Evolutionary conservation across 2,888 invertebrate species (phyloP).

Genomic region (Coremacera marginata): DNA sequence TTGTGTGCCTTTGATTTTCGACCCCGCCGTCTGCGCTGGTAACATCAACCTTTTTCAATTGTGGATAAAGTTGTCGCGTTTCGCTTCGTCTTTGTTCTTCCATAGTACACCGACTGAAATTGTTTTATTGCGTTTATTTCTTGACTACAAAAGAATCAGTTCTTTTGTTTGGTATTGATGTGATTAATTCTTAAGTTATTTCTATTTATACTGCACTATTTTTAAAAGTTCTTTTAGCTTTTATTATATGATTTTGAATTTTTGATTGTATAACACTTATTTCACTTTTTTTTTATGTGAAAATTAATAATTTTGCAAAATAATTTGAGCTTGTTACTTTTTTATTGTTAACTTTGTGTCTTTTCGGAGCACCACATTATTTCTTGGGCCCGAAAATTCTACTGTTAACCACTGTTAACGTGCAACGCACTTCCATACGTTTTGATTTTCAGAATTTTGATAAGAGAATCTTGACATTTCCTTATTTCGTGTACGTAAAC

Average conservation of each 20-base stretch:
- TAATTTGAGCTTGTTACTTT: not conserved
- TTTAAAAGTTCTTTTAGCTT: not conserved
- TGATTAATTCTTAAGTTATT: not conserved
- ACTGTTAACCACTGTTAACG: not conserved
- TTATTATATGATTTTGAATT: not conserved
- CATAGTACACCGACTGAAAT: not conserved
- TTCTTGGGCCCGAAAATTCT: not conserved
- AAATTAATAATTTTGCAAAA: constrained; percentile 5
- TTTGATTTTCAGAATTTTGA: not conserved
- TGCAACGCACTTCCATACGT: not conserved
- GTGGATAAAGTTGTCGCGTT: constrained; percentile 47
- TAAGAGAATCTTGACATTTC: not conserved
- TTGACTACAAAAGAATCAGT: not conserved
- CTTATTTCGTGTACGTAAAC: not conserved
- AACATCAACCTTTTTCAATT: not conserved
- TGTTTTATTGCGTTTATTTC: not conserved
- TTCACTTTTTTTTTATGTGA: not conserved
- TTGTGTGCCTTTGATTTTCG: not conserved
- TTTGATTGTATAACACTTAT: not conserved
- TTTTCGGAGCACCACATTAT: not conserved
- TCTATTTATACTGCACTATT: not conserved
- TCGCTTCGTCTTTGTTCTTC: constrained; percentile 39
- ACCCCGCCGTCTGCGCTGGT: not conserved
- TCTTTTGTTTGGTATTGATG: not conserved
- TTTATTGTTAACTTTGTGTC: not conserved